These are phyloP conservation scores for Fopius arisanus DNA, from an alignment of 1,140 invertebrate genomes.

Conservation along the genomic window DNA sequence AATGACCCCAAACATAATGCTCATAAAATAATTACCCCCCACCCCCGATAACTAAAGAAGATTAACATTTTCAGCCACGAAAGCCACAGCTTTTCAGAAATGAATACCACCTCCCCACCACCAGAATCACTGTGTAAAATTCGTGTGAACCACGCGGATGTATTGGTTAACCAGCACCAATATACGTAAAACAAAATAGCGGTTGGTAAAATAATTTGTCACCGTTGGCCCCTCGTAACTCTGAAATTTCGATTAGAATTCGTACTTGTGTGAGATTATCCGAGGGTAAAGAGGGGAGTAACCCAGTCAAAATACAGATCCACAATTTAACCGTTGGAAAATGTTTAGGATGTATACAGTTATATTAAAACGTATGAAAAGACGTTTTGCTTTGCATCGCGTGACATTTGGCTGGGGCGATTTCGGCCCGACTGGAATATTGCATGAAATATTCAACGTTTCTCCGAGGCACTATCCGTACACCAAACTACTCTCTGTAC, in stretches of 20 bases:
- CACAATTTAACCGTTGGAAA: background rate
- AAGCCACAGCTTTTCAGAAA: background rate
- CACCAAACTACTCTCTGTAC: background rate
- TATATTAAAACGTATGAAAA: background rate
- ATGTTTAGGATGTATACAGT: background rate
- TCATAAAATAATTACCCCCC: background rate
- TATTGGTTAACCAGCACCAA: too few species aligned
- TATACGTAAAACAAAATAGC: background rate
- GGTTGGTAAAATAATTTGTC: background rate
- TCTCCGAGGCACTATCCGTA: background rate
- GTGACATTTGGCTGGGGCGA: slow-evolving; percentile 20
- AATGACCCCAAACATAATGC: background rate
- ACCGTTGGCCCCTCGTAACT: background rate
- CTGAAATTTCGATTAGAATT: background rate
- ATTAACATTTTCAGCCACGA: background rate
- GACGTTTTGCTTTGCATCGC: slow-evolving; percentile 20
- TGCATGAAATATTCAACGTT: slow-evolving; percentile 30
- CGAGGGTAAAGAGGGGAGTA: background rate
- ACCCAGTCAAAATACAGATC: background rate
- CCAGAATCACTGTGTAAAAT: background rate
- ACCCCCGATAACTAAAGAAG: background rate
- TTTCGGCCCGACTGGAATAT: slow-evolving; percentile 24
- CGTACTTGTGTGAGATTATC: background rate
- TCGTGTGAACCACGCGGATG: background rate
- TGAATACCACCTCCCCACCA: background rate